A percentile compares a stretch with the other conserved stretches of the same genome.
These are phyloP conservation scores for Linnaemya tessellans DNA, from an alignment of 2,888 invertebrate genomes.

Conservation along the genomic window DNA sequence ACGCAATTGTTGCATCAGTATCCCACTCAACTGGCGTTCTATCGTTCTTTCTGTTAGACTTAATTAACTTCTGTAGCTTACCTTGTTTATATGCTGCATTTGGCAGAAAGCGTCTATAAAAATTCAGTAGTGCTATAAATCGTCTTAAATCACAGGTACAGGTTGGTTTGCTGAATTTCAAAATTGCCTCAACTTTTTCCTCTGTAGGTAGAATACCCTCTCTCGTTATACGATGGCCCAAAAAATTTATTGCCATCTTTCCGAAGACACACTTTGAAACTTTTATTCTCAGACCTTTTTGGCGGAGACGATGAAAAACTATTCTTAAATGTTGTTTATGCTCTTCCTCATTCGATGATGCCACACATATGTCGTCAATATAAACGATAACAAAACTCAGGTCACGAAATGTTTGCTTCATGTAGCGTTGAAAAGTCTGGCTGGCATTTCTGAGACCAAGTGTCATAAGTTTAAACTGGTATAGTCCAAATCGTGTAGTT, in stretches of 20 bases:
- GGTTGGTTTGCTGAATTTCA: slow-evolving; percentile 58
- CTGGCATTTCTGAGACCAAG: slow-evolving; percentile 44
- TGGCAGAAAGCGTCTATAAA: slow-evolving; percentile 64
- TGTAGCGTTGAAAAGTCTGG: no score
- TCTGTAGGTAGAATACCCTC: slow-evolving; percentile 44
- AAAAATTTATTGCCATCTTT: slow-evolving; percentile 51
- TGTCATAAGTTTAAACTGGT: background rate
- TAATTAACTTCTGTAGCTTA: slow-evolving; percentile 52
- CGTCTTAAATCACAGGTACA: slow-evolving; percentile 59
- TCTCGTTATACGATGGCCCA: slow-evolving; percentile 56
- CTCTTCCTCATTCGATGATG: no score
- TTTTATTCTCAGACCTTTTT: slow-evolving; percentile 74
- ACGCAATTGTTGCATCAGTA: slow-evolving; percentile 59
- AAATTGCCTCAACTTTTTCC: slow-evolving; percentile 62
- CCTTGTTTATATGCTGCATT: slow-evolving; percentile 57
- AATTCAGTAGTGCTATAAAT: slow-evolving; percentile 61
- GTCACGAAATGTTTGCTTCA: slow-evolving; percentile 74
- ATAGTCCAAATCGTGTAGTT: slow-evolving; percentile 1
- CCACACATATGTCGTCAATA: slow-evolving; percentile 72
- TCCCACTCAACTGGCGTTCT: slow-evolving; percentile 62
- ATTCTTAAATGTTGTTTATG: slow-evolving; percentile 61
- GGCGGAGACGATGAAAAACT: slow-evolving; percentile 72
- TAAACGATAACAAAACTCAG: slow-evolving; percentile 74
- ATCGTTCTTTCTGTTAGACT: slow-evolving; percentile 65
- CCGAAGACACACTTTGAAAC: slow-evolving; percentile 71